phyloP scores from a whole-genome alignment of 64 coral and sea anemone species.

The Actinia equina region DNA sequence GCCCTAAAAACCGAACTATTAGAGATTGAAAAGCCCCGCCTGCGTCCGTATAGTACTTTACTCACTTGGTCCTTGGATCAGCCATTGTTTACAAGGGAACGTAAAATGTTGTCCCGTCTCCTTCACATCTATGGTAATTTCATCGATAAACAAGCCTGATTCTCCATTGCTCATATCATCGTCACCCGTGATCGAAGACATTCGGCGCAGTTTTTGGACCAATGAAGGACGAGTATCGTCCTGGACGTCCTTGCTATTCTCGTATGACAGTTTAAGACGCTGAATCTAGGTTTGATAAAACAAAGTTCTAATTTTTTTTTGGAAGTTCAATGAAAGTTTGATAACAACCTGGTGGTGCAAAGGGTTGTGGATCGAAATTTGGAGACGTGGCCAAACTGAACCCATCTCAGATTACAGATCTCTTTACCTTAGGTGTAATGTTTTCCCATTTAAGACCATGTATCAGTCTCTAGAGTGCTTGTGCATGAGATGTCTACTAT shows the following conservation, averaged over 20 bases:
- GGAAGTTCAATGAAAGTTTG: too few relatives aligned
- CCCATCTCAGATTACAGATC: too few relatives aligned
- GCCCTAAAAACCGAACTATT: too few relatives aligned
- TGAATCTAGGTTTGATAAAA: neutral
- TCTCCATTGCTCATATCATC: neutral
- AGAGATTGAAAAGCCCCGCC: too few relatives aligned
- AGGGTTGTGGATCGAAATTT: too few relatives aligned
- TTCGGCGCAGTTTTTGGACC: neutral
- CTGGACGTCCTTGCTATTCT: neutral
- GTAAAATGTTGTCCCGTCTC: constrained; percentile 30
- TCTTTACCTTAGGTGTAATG: too few relatives aligned
- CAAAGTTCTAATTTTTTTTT: neutral
- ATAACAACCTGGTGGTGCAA: too few relatives aligned
- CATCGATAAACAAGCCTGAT: constrained; percentile 20
- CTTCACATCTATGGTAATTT: neutral
- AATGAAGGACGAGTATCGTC: neutral
- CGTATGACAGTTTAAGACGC: constrained; percentile 12
- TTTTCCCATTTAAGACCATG: too few relatives aligned
- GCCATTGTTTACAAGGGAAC: constrained; percentile 29
- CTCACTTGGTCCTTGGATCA: constrained; percentile 15
- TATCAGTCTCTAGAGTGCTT: too few relatives aligned
- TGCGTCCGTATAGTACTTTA: too few relatives aligned
- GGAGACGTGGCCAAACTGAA: too few relatives aligned
- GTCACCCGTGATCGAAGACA: neutral
- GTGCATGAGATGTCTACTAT: too few relatives aligned